Base-by-base conservation (phyloP, 1,140 invertebrate species). In the Brachionus asplanchnoidis region DNA sequence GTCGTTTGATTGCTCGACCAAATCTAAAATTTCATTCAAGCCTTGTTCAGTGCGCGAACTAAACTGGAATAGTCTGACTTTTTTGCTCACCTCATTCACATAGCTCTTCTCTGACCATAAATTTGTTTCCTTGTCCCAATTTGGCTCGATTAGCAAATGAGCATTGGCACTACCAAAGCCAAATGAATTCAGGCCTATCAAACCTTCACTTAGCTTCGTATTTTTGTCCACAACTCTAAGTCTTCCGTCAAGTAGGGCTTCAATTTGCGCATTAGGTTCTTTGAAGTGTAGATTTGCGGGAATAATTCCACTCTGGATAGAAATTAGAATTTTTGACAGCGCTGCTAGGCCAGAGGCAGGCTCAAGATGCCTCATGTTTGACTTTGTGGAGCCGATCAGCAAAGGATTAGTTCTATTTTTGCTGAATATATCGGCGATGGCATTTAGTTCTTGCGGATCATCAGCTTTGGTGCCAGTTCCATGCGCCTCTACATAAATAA, bases 101-200 rank as follows among this genome's bases (percentile, higher is more conserved):
- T 36, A 20, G 17, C 32, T 42, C 17, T 14, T 73, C 2, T 73
- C 11, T 36, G 17, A 26, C 46, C 46, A 56, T n/a, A 46, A 14
- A 46, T 46, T 46, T 46, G 5, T 12, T 46, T 46, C 44, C 44
- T 46, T 12, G 11, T 46, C 44, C 44, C 44, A 40, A 75, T 75
- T 80, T 0, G 94, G 94, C 87, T 93, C 93, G 0, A 98, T 90
- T 78, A 98, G 91, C 0, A 95, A 90, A 89, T 98, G 97, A 14
- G 95, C 95, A 90, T 99, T 99, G 26, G 96, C 95, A 70, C 97
- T 97, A 82, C 97, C 97, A 90, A 98, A 98, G 20, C 97, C 97
- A 89, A 99, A 99, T 2, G 95, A 97, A 89, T 98, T 99, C 1
- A 98, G 87, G 6, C 93, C 96, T 46, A 95, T 92, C 26, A 95